These are phyloP conservation scores for Branchellion lobata DNA, from an alignment of 2,888 invertebrate species.

Conservation along the genomic window DNA sequence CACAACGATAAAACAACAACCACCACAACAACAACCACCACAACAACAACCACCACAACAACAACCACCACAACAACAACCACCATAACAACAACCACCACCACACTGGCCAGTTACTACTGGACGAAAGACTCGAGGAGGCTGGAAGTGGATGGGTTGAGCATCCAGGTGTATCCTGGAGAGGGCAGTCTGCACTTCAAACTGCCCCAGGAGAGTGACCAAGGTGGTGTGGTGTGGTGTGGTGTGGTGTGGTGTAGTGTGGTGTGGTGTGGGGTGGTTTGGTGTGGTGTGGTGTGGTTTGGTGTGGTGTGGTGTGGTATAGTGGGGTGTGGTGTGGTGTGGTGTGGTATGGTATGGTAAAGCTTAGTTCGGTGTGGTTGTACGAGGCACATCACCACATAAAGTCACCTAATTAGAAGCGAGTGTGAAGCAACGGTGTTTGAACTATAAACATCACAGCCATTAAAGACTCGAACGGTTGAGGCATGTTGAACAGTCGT, in stretches of 20 bases:
- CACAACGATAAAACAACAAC: too few relatives aligned
- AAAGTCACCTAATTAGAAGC: too few relatives aligned
- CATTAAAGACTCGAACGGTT: too few relatives aligned
- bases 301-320: not conserved
- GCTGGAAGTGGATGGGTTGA: constrained; percentile 31
- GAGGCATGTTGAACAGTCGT: too few relatives aligned
- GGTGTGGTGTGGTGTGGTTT: not conserved
- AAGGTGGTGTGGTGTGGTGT: constrained; percentile 11
- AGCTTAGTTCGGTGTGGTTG: not conserved
- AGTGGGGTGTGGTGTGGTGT: too few relatives aligned
- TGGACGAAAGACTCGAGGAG: constrained; percentile 44
- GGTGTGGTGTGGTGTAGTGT: not conserved
- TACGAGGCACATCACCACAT: too few relatives aligned
- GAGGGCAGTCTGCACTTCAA: constrained; percentile 43
- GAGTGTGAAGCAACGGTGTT: too few relatives aligned
- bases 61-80: too few relatives aligned
- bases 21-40: too few relatives aligned
- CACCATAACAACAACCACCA: not conserved
- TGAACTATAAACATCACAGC: too few relatives aligned
- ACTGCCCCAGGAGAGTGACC: constrained; percentile 32
- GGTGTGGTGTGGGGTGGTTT: too few relatives aligned
- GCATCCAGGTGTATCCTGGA: constrained; percentile 34
- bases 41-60: too few relatives aligned
- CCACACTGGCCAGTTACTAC: constrained; percentile 23
- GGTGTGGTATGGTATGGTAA: not conserved